phyloP scores from a whole-genome alignment of 2,888 invertebrate genomes.

The Panzeria rudis region DNA sequence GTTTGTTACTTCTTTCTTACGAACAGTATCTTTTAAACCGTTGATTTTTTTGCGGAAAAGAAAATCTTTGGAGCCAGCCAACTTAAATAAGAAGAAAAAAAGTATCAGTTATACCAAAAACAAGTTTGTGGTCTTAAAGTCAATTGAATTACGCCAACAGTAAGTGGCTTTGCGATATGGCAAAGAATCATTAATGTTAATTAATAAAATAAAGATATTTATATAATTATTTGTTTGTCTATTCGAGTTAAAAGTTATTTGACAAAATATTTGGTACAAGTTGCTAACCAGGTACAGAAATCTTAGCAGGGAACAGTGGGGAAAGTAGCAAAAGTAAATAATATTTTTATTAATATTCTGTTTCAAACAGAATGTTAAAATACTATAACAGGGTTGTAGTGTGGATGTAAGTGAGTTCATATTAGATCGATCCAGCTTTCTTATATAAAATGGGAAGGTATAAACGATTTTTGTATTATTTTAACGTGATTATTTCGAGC shows the following conservation, averaged over 20 bases:
- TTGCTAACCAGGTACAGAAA: not conserved
- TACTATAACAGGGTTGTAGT: no score
- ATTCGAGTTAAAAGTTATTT: not conserved
- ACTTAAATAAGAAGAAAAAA: not conserved
- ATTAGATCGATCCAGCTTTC: no score
- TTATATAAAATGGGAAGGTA: no score
- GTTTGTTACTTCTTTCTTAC: not conserved
- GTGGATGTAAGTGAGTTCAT: no score
- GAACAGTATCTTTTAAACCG: not conserved
- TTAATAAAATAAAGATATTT: conserved; percentile 26
- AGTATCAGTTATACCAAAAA: conserved; percentile 15
- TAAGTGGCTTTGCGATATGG: conserved; percentile 37
- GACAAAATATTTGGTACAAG: not conserved
- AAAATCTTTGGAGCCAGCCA: conserved; percentile 8
- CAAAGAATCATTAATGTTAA: conserved; percentile 15
- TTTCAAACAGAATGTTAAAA: not conserved
- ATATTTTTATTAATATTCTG: not conserved
- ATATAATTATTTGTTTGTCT: not conserved
- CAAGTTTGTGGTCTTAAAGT: conserved; percentile 60
- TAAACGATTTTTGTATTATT: no score
- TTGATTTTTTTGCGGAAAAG: conserved; percentile 36
- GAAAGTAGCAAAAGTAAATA: not conserved
- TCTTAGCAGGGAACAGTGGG: not conserved
- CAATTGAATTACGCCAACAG: conserved; percentile 56
- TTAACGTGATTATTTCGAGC: no score